Percentiles rank a stretch among this genome's conserved stretches.
Conservation (phyloP, 2,888 invertebrate species). For the Clusia tigrina region DNA sequence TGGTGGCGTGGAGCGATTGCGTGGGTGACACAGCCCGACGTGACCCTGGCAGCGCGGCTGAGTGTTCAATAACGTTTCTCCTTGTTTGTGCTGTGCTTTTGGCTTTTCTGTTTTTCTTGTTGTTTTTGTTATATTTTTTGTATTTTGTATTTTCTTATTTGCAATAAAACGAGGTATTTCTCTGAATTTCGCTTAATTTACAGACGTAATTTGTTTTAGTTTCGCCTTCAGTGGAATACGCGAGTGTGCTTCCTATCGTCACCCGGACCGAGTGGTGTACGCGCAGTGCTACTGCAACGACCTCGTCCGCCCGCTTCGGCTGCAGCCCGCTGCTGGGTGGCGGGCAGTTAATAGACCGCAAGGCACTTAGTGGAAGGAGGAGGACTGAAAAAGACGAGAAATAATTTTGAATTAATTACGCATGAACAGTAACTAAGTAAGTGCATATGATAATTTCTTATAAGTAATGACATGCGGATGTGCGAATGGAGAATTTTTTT, state of each 20-base stretch:
- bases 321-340: too few species aligned
- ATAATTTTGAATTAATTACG: too few species aligned
- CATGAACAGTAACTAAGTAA: too few species aligned
- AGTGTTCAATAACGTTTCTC: constrained; percentile 52
- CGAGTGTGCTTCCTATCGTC: not conserved
- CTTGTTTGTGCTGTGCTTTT: constrained; percentile 36
- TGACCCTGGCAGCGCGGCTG: constrained; percentile 45
- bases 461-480: too few species aligned
- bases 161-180: not conserved
- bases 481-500: too few species aligned
- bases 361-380: too few species aligned
- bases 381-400: too few species aligned
- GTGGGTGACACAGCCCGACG: constrained; percentile 32
- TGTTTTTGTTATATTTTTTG: constrained; percentile 16
- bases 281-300: too few species aligned
- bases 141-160: constrained; percentile 6
- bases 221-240: constrained; percentile 18
- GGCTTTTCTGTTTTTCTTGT: constrained; percentile 22
- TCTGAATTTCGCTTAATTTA: constrained; percentile 29
- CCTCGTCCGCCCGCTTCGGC: too few species aligned
- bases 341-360: too few species aligned
- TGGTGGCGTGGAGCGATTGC: constrained; percentile 8
- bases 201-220: constrained; percentile 42
- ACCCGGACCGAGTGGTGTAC: too few species aligned
- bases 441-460: too few species aligned